Base-by-base conservation (phyloP, 2,888 invertebrate species). In the Synergus gifuensis region DNA sequence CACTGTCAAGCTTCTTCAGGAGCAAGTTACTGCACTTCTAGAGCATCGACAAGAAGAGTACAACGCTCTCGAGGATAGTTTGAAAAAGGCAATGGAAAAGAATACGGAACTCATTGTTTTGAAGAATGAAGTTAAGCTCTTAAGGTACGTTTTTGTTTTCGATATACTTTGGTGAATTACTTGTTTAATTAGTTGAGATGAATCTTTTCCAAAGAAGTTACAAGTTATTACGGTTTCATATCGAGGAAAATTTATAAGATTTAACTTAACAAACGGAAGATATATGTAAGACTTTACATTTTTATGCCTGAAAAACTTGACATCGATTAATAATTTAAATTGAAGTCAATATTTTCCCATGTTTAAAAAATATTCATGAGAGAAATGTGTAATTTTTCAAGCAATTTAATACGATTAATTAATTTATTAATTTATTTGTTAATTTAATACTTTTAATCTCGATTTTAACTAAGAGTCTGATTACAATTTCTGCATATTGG, bases 41-140 rank as follows among this genome's bases (percentile, higher is more conserved):
- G 93, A 94, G 82, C 92, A 93, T 83, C 90, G 94, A 62, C 92
- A 93, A 80, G 93, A 94, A 86, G 94, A 94, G 89, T 92, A 94
- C 86, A 91, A 93, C 78, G 93, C 93, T 78, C 93, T 94, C 80
- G 94, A 94, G 90, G 93, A 93, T 79, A 93, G 93, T 85, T 90
- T 94, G 81, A 92, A 93, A 82, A 92, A 90, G 79, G 92, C 93
- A 28, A 92, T 94, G 84, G 93, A 93, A 84, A 93, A 93, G 82
- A 94, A 93, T 82, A 93, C 93, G 4, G 94, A 94, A 86, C 90
- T 94, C 76, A 90, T 92, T 49, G 92, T 93, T 14, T 90, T 94
- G 73, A 91, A 92, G 82, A 92, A 93, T 76, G 94, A 94, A 88
- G 91, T 94, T 44, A 91, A 93, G 78, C 92, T 92, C 84, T 87